These are phyloP conservation scores for Hylaea fasciaria DNA, from an alignment of 2,888 invertebrate species.

Conservation along the genomic window DNA sequence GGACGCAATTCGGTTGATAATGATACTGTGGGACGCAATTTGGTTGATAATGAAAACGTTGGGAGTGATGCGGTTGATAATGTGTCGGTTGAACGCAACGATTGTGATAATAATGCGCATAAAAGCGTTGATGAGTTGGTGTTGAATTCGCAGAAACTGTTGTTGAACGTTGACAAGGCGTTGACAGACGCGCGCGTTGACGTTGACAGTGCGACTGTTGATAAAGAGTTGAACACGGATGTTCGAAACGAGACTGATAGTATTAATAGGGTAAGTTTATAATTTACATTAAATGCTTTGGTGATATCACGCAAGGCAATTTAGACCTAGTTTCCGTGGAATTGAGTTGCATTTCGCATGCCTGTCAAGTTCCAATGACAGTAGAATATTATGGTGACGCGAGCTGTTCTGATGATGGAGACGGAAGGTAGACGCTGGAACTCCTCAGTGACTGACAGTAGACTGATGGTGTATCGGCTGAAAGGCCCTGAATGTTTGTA, in stretches of 20 bases:
- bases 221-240: conserved; percentile 21
- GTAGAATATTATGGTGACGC: no score
- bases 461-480: no score
- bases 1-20: conserved; percentile 50
- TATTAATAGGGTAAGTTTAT: conserved; percentile 51
- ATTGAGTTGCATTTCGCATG: no score
- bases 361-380: no score
- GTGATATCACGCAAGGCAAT: no score
- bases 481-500: no score
- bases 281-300: conserved; percentile 9
- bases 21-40: conserved; percentile 30
- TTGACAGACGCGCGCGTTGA: conserved; percentile 44
- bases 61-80: conserved; percentile 47
- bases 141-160: conserved; percentile 72
- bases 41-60: conserved; percentile 48
- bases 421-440: no score
- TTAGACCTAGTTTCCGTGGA: no score
- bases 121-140: conserved; percentile 67
- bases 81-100: conserved; percentile 38
- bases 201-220: conserved; percentile 39
- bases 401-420: no score
- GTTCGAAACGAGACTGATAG: conserved; percentile 39
- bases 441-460: no score
- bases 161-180: conserved; percentile 73
- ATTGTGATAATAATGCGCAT: conserved; percentile 54